phyloP scores from a whole-genome alignment of 2,888 invertebrate genomes.

The Isoperla grammatica region DNA sequence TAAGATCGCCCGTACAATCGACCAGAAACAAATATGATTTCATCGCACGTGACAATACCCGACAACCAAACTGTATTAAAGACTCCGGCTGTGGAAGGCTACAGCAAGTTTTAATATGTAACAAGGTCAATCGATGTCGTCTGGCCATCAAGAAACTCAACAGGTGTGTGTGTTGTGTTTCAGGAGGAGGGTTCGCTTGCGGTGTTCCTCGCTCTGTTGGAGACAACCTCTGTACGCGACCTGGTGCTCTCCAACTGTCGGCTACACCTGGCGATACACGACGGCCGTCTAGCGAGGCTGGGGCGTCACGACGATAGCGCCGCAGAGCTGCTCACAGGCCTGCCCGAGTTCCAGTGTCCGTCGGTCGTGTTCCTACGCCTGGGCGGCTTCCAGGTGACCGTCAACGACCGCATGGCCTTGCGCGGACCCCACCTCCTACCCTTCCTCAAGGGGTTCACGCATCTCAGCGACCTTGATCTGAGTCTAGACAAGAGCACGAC shows the following conservation, averaged over 20 bases:
- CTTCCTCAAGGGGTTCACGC: conserved; percentile 47
- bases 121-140: too few relatives aligned
- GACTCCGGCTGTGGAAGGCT: too few relatives aligned
- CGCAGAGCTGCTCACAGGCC: conserved; percentile 41
- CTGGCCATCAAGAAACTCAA: too few relatives aligned
- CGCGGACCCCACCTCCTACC: conserved; percentile 47
- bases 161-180: conserved; percentile 18
- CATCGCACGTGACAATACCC: too few relatives aligned
- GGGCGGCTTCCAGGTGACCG: conserved; percentile 47
- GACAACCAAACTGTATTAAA: too few relatives aligned
- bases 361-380: conserved; percentile 48
- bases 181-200: conserved; percentile 47
- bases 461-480: conserved; percentile 47
- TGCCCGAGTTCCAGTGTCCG: conserved; percentile 44
- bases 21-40: too few relatives aligned
- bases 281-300: conserved; percentile 42
- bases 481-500: conserved; percentile 45
- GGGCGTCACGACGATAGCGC: conserved; percentile 43
- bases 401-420: conserved; percentile 45
- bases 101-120: too few relatives aligned
- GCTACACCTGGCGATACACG: conserved; percentile 47
- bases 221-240: conserved; percentile 48
- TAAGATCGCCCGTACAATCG: too few relatives aligned
- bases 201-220: conserved; percentile 46
- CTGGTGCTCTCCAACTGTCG: conserved; percentile 50